phyloP scores from a whole-genome alignment of 2,797 vertebrate genomes.

The Pseudochaenichthys georgianus region DNA sequence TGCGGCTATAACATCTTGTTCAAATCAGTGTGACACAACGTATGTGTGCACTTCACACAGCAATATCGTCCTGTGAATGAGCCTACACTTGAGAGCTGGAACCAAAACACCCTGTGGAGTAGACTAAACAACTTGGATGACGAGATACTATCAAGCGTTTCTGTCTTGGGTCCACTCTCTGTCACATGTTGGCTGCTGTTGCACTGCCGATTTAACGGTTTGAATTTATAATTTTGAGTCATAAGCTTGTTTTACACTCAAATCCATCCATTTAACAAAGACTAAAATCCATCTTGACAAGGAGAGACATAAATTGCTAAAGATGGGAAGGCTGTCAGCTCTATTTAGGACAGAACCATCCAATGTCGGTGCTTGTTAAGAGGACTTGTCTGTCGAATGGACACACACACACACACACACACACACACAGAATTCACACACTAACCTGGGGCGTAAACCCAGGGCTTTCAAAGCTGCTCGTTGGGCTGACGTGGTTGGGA shows the following conservation, averaged over 20 bases:
- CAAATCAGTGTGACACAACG: constrained; percentile 62
- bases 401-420: neutral
- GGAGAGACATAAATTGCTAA: constrained; percentile 62
- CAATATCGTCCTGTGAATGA: constrained; percentile 44
- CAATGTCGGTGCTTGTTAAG: constrained; percentile 68
- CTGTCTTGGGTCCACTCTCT: constrained; percentile 22
- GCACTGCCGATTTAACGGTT: constrained; percentile 45
- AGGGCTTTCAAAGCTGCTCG: constrained; percentile 55
- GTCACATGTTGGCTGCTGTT: constrained; percentile 56
- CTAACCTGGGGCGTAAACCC: constrained; percentile 73
- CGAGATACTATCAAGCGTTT: constrained; percentile 58
- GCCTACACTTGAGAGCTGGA: constrained; percentile 48
- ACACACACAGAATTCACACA: constrained; percentile 4
- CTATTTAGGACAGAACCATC: constrained; percentile 74
- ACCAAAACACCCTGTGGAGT: constrained; percentile 62
- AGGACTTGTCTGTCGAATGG: constrained; percentile 60
- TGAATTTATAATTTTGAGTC: constrained; percentile 46
- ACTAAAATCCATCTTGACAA: constrained; percentile 68
- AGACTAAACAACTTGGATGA: constrained; percentile 83
- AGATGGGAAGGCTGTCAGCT: constrained; percentile 75
- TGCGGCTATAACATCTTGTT: constrained; percentile 70
- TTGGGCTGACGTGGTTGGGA: constrained; percentile 63
- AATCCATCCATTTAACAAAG: constrained; percentile 9
- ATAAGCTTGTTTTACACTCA: constrained; percentile 11
- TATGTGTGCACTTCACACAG: constrained; percentile 42